Base-by-base conservation (phyloP, 1,140 invertebrate species). In the Apis laboriosa region DNA sequence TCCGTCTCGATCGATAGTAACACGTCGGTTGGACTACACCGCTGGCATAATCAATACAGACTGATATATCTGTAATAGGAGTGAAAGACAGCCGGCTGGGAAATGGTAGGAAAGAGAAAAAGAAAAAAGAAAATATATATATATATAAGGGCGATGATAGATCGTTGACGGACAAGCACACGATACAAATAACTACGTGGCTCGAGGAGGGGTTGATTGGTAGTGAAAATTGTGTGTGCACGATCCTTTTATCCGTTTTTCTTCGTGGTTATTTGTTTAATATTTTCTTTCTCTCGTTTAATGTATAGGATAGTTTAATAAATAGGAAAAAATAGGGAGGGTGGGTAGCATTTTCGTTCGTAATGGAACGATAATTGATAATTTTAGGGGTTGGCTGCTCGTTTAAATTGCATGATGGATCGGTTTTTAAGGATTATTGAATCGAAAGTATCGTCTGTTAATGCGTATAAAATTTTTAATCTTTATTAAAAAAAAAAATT, bases 31-130 rank as follows among this genome's bases (percentile, higher is more conserved):
- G 70, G 72, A 79, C 76, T 70, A 84, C 73, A 76, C 77, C 67
- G 77, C 49, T 81, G 63, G 86, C 77, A 86, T 88, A 88, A 88
- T 88, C 87, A 88, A 88, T 88, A 88, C 84, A 12, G 63, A 7
- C 68, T 67, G 86, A 88, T 88, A 72, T 88, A 84, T 88, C 86
- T 84, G 61, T 79, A 88, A 87, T 83, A 82, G 85, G 75, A 87
- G 79, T 74, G 79, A 87, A 87, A 84, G 83, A 81, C 73, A 61
- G 70, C 55, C 56, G 56, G 77, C 34, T 67, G 60, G 74, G 9
- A 71, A 80, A 67, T 19, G 64, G 34, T 66, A 24, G 24, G 19
- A 63, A 63, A 63, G 24, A 28, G n/a, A 63, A 63, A 28, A 24
- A 12, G 0, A 24, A 24, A 56, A 56, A 56, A 56, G 7, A 17